Conservation (phyloP, 2,888 invertebrate genomes). For the Dolichomitus sp. region DNA sequence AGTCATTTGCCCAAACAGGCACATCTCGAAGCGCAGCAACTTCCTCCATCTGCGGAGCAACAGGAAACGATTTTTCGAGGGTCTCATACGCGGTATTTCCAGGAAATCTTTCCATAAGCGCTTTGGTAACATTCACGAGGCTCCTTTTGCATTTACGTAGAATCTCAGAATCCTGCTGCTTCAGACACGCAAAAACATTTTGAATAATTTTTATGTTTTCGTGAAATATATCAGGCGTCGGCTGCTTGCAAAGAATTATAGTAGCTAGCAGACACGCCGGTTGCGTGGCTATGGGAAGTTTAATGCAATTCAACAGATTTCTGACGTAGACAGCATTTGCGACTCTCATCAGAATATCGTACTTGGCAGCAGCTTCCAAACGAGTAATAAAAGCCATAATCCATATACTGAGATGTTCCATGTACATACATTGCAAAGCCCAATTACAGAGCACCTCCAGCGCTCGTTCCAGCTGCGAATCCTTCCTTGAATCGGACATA, state of each 20-base stretch:
- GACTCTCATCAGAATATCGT: conserved; percentile 88
- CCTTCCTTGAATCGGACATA: conserved; percentile 84
- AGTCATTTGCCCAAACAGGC: conserved; percentile 84
- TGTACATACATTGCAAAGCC: conserved; percentile 89
- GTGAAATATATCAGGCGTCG: conserved; percentile 89
- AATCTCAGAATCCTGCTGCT: conserved; percentile 88
- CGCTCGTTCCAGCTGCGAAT: conserved; percentile 88
- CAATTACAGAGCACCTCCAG: conserved; percentile 90
- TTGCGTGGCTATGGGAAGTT: conserved; percentile 87
- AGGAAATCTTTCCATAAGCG: conserved; percentile 87
- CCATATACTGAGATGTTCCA: conserved; percentile 90
- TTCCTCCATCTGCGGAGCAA: conserved; percentile 76
- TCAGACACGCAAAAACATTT: conserved; percentile 87
- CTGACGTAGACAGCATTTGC: conserved; percentile 88
- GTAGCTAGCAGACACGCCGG: conserved; percentile 89
- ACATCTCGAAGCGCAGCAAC: conserved; percentile 81
- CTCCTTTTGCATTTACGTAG: conserved; percentile 87
- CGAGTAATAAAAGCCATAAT: conserved; percentile 90
- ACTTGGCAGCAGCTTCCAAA: conserved; percentile 87
- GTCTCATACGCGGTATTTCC: conserved; percentile 81
- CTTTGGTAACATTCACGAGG: conserved; percentile 88
- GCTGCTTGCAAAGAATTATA: conserved; percentile 89
- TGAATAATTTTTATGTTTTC: conserved; percentile 86
- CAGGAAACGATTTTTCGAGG: conserved; percentile 81
- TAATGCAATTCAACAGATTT: conserved; percentile 88